These are phyloP conservation scores for Anguilla anguilla DNA, from an alignment of 2,797 vertebrate genomes.

Conservation along the genomic window DNA sequence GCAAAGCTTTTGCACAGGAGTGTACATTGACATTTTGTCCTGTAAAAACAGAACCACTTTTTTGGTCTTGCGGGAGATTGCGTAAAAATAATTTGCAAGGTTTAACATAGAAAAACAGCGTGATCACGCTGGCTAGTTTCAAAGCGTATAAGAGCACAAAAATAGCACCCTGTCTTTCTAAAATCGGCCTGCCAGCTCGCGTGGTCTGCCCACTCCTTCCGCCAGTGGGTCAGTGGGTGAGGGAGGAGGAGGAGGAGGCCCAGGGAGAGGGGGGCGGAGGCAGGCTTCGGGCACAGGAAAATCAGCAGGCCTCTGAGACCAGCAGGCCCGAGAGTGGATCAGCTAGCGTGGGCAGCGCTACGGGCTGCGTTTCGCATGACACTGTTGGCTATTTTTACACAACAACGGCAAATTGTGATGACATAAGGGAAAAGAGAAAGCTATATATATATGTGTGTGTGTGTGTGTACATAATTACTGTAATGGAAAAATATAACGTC, in stretches of 20 bases:
- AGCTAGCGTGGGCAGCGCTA: conserved; percentile 66
- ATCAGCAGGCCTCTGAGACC: conserved; percentile 69
- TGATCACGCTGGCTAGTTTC: conserved; percentile 51
- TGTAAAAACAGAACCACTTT: conserved; percentile 41
- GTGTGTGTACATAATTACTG: too few relatives aligned
- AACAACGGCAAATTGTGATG: conserved; percentile 54
- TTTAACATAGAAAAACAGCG: conserved; percentile 52
- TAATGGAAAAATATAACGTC: conserved; percentile 57
- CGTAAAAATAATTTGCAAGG: conserved; percentile 57
- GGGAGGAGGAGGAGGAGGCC: conserved; percentile 54
- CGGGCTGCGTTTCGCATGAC: conserved; percentile 57
- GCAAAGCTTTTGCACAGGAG: neutral
- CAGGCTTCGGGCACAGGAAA: conserved; percentile 56
- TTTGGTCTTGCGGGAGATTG: conserved; percentile 43
- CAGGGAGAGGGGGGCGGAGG: conserved; percentile 26
- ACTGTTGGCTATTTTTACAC: conserved; percentile 70
- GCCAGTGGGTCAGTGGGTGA: conserved; percentile 81
- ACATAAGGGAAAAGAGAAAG: conserved; percentile 38
- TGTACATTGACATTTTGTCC: conserved; percentile 47
- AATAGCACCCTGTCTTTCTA: conserved; percentile 73
- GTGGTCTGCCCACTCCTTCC: conserved; percentile 73
- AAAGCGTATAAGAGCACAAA: conserved; percentile 58
- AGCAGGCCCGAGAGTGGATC: conserved; percentile 65
- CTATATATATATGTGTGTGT: too few relatives aligned
- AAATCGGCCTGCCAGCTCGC: conserved; percentile 66